phyloP scores from a whole-genome alignment of 2,888 invertebrate genomes.

The Colostygia pectinataria region DNA sequence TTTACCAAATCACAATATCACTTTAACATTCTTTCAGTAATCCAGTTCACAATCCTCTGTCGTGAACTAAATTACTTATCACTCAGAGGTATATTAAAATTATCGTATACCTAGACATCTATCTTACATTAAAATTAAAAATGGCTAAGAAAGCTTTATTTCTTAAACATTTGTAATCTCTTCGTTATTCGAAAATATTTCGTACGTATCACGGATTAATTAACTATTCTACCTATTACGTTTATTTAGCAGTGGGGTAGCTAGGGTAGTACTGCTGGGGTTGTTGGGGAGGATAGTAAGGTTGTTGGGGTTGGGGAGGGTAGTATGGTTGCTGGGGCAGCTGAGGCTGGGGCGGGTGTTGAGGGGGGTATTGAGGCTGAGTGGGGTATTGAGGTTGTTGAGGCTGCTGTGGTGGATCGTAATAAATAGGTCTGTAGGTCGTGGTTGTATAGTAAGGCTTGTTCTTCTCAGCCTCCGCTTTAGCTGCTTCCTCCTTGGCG shows the following conservation, averaged over 20 bases:
- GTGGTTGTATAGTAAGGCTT: slow-evolving; percentile 37
- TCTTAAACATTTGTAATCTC: slow-evolving; percentile 27
- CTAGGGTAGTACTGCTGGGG: slow-evolving; percentile 37
- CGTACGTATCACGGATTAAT: slow-evolving; percentile 28
- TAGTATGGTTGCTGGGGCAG: slow-evolving; percentile 30
- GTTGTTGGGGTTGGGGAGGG: slow-evolving; percentile 33
- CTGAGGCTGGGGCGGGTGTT: slow-evolving; percentile 30
- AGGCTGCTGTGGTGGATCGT: slow-evolving; percentile 32
- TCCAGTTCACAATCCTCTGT: slow-evolving; percentile 69
- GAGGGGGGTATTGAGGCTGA: slow-evolving; percentile 32
- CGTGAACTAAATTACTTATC: slow-evolving; percentile 70
- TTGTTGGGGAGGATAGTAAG: slow-evolving; percentile 34
- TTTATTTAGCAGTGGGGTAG: slow-evolving; percentile 31
- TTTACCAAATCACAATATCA: slow-evolving; percentile 52
- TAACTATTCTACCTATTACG: slow-evolving; percentile 17
- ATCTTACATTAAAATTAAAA: slow-evolving; percentile 27
- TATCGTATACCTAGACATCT: slow-evolving; percentile 42
- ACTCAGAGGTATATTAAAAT: slow-evolving; percentile 45
- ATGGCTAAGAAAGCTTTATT: slow-evolving; percentile 30
- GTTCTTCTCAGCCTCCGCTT: slow-evolving; percentile 45
- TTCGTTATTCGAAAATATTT: slow-evolving; percentile 34
- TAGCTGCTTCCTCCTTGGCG: slow-evolving; percentile 56
- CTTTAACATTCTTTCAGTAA: slow-evolving; percentile 56
- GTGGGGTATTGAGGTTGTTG: slow-evolving; percentile 35
- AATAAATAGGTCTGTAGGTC: slow-evolving; percentile 21